Conservation (phyloP, 2,113 vertebrate genomes). For the Recurvirostra avosetta region DNA sequence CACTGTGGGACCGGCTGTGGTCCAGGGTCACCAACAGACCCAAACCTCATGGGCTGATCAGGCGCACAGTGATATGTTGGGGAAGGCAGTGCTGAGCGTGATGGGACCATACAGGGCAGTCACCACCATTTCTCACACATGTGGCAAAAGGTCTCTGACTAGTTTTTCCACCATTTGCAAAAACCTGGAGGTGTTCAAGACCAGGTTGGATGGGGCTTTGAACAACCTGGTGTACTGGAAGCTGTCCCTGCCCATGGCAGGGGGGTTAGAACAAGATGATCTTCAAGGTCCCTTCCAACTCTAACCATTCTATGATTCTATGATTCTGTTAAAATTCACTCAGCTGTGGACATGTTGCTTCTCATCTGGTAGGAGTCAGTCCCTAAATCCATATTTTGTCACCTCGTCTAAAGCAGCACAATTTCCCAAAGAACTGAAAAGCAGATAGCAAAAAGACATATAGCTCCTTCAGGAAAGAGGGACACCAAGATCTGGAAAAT, state of each 20-base stretch:
- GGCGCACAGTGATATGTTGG: rapidly evolving
- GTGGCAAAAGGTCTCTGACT: background rate
- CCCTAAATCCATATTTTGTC: background rate
- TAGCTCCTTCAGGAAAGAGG: background rate
- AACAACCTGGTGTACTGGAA: background rate
- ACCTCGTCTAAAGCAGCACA: background rate
- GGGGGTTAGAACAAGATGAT: background rate
- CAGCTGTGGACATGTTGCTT: background rate
- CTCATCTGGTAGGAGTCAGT: background rate
- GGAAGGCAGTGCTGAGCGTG: background rate
- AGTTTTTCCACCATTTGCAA: background rate
- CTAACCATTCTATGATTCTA: background rate
- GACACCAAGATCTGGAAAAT: background rate
- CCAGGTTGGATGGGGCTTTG: background rate
- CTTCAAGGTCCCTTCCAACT: background rate
- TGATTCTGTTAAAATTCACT: background rate
- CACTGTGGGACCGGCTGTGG: rapidly evolving
- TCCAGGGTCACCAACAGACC: background rate
- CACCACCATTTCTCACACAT: background rate
- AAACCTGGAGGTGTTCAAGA: background rate
- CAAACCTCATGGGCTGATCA: background rate
- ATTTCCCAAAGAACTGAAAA: background rate
- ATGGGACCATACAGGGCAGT: rapidly evolving
- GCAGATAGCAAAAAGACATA: background rate
- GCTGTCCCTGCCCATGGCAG: background rate